Conservation (phyloP, 2,113 vertebrate species). For the Poecile atricapillus region DNA sequence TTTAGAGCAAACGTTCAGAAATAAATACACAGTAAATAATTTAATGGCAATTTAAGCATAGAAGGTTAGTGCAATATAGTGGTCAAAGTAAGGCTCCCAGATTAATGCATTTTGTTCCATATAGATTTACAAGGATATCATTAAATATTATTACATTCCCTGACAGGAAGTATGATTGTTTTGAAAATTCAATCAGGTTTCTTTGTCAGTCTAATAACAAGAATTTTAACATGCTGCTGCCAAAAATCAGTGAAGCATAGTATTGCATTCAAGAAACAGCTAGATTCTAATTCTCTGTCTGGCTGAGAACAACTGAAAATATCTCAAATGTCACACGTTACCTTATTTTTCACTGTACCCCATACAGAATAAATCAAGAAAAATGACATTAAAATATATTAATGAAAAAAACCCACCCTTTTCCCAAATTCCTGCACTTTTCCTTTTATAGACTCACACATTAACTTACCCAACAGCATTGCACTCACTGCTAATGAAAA, state of each 20-base stretch:
- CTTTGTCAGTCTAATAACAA: conserved; percentile 49
- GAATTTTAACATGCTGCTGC: conserved; percentile 65
- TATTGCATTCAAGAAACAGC: conserved; percentile 61
- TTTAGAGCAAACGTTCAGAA: neutral
- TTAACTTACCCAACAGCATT: conserved; percentile 77
- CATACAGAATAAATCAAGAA: conserved; percentile 18
- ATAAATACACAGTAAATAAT: neutral
- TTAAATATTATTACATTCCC: conserved; percentile 57
- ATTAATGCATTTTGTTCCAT: conserved; percentile 12
- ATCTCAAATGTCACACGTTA: conserved; percentile 13
- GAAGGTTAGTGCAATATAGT: neutral
- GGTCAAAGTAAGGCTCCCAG: conserved; percentile 27
- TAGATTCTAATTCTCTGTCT: conserved; percentile 29
- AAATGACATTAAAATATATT: conserved; percentile 2
- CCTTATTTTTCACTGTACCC: neutral
- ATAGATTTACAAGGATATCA: conserved; percentile 62
- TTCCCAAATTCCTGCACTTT: neutral
- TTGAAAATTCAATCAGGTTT: conserved; percentile 69
- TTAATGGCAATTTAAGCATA: neutral
- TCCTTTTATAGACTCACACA: conserved; percentile 43
- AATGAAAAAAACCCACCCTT: neutral
- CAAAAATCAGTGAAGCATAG: conserved; percentile 59
- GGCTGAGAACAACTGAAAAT: conserved; percentile 44
- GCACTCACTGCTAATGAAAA: conserved; percentile 74
- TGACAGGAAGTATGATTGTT: conserved; percentile 48